phyloP scores from a whole-genome alignment of 2,888 invertebrate species.

The Megamerina dolium region DNA sequence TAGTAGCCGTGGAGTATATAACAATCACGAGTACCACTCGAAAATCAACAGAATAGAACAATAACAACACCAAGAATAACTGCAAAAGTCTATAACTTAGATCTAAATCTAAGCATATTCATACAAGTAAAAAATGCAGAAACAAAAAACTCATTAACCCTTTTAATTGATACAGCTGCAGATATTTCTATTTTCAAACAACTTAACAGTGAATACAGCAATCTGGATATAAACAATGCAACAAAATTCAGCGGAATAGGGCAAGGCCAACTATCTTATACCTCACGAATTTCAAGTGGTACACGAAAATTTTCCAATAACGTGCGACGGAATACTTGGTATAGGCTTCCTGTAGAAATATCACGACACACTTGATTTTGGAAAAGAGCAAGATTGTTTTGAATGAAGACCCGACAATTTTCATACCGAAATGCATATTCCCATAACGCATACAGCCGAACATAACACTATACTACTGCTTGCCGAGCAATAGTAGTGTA shows the following conservation, averaged over 20 bases:
- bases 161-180: no score
- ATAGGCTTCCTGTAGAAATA: no score
- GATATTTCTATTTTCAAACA: not conserved
- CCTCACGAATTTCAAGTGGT: slow-evolving; percentile 7
- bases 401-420: not conserved
- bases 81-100: no score
- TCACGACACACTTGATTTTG: slow-evolving; percentile 8
- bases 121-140: no score
- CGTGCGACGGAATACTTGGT: slow-evolving; percentile 6
- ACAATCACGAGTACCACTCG: no score
- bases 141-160: no score
- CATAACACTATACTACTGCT: slow-evolving; percentile 3
- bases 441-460: slow-evolving; percentile 3
- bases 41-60: no score
- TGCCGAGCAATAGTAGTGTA: slow-evolving; percentile 6
- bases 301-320: slow-evolving; percentile 6
- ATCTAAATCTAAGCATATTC: no score
- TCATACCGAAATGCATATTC: not conserved
- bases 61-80: no score
- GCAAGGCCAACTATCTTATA: not conserved
- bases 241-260: not conserved
- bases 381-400: slow-evolving; percentile 5
- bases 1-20: no score
- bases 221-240: not conserved
- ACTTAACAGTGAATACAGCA: not conserved